phyloP scores from a whole-genome alignment of 2,797 vertebrate genomes.

The Diplodus sargus region DNA sequence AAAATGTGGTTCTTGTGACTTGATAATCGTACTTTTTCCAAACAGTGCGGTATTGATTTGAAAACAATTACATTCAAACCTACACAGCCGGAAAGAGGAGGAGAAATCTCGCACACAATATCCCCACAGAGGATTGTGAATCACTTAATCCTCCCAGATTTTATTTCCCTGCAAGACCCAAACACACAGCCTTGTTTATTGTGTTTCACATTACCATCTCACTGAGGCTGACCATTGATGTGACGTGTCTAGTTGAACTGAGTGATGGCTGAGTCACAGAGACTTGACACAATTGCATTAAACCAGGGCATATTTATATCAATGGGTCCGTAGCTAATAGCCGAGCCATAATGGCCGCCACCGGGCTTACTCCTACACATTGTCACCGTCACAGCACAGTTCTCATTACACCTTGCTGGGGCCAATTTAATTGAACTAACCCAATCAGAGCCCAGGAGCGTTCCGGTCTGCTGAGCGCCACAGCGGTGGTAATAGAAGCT shows the following conservation, averaged over 20 bases:
- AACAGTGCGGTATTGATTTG: neutral
- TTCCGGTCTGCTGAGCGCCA: conserved; percentile 54
- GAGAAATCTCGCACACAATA: neutral
- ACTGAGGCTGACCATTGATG: neutral
- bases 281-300: conserved; percentile 22
- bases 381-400: conserved; percentile 56
- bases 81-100: neutral
- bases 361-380: conserved; percentile 34
- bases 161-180: neutral
- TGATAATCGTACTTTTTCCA: neutral
- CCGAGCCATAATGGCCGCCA: conserved; percentile 35
- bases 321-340: conserved; percentile 51
- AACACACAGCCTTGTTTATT: conserved; percentile 5
- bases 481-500: conserved; percentile 58
- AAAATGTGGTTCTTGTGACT: neutral
- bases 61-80: neutral
- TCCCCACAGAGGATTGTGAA: neutral
- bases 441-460: conserved; percentile 68
- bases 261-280: conserved; percentile 23
- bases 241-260: conserved; percentile 10
- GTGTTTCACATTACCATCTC: neutral
- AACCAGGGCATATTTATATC: conserved; percentile 52
- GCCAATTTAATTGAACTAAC: conserved; percentile 73
- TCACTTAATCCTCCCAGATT: neutral
- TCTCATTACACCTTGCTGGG: conserved; percentile 69